Conservation (phyloP, 2,113 vertebrate species). For the Camelus bactrianus region DNA sequence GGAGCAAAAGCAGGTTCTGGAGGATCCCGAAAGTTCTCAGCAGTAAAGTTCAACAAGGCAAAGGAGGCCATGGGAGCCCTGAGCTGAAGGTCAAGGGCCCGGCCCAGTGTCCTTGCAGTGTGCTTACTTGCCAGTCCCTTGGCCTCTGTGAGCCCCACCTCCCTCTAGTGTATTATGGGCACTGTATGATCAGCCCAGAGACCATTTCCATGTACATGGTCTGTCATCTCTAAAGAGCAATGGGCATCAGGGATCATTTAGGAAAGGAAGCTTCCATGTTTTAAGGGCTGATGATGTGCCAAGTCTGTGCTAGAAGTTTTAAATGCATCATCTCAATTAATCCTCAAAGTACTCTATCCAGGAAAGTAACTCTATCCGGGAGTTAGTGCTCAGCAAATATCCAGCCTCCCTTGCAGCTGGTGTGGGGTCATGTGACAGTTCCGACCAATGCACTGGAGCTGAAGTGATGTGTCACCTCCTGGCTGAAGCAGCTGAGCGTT, state of each 20-base stretch:
- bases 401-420: not conserved
- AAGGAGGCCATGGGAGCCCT: not conserved
- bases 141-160: not conserved
- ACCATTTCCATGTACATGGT: not conserved
- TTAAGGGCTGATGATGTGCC: not conserved
- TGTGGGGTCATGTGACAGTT: not conserved
- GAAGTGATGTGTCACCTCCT: not conserved
- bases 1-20: not conserved
- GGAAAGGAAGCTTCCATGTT: not conserved
- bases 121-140: not conserved
- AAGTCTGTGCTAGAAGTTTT: not conserved
- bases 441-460: not conserved
- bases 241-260: not conserved
- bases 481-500: not conserved
- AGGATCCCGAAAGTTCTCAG: not conserved
- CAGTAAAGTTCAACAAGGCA: not conserved
- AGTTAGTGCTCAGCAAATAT: not conserved
- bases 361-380: not conserved
- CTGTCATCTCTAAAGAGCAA: not conserved
- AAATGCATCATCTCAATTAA: not conserved
- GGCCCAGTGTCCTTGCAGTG: no score
- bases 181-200: not conserved
- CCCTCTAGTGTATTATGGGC: not conserved
- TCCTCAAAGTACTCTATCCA: not conserved
- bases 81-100: not conserved